These are phyloP conservation scores for Fissipunctia ypsillon DNA, from an alignment of 2,888 invertebrate genomes.

Conservation along the genomic window DNA sequence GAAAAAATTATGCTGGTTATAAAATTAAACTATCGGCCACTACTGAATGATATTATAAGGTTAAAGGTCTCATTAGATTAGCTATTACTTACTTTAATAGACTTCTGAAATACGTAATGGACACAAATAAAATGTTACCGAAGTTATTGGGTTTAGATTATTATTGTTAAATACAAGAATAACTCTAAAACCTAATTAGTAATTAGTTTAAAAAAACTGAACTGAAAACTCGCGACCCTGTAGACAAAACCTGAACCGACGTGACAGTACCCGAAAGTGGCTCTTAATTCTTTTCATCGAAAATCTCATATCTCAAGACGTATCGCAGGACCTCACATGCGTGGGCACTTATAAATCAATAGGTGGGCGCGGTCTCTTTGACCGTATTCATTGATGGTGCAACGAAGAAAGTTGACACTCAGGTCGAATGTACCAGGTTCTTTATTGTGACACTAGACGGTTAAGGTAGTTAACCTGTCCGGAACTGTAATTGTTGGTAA, in stretches of 20 bases:
- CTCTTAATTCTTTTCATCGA: neutral
- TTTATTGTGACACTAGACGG: slow-evolving; percentile 61
- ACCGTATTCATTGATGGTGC: slow-evolving; percentile 78
- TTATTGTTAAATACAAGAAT: neutral
- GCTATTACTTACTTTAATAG: neutral
- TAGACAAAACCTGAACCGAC: neutral
- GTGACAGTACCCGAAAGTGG: neutral
- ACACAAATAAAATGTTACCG: neutral
- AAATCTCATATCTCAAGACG: slow-evolving; percentile 69
- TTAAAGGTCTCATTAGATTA: slow-evolving; percentile 13
- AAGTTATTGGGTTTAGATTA: neutral
- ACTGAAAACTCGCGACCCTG: neutral
- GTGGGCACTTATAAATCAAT: slow-evolving; percentile 84
- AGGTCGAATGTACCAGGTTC: slow-evolving; percentile 61
- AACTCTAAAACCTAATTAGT: too few relatives aligned
- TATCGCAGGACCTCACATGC: slow-evolving; percentile 67
- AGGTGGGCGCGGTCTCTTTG: slow-evolving; percentile 84
- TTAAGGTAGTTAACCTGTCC: slow-evolving; percentile 62
- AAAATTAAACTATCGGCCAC: slow-evolving; percentile 23
- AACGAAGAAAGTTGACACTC: slow-evolving; percentile 81
- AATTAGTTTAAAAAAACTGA: neutral
- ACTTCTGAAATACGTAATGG: neutral
- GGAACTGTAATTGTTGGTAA: slow-evolving; percentile 63
- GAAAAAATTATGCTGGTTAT: slow-evolving; percentile 26
- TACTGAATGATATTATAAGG: slow-evolving; percentile 11